These are phyloP conservation scores for Sylvietta virens DNA, from an alignment of 2,113 vertebrate species.

Conservation along the genomic window DNA sequence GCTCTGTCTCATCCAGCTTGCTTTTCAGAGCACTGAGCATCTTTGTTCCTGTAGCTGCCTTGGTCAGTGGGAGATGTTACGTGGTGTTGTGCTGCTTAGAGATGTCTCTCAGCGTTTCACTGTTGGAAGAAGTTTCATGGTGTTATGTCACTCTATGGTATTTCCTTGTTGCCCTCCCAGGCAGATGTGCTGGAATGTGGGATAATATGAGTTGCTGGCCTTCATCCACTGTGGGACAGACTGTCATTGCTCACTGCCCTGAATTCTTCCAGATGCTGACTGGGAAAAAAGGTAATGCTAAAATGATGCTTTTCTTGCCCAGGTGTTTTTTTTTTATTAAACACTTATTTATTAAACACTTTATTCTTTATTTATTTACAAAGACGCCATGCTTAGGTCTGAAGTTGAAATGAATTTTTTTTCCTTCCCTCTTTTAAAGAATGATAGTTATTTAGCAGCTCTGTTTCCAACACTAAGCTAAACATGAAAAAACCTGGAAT, in stretches of 20 bases:
- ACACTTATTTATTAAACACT: background rate
- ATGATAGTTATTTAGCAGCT: background rate
- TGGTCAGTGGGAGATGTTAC: background rate
- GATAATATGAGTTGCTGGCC: slow-evolving; percentile 91
- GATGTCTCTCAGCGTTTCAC: background rate
- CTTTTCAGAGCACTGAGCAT: background rate
- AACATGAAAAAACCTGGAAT: background rate
- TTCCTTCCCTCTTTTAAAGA: background rate
- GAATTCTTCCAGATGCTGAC: slow-evolving; percentile 75
- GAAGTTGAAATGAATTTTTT: background rate
- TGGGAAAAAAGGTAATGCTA: slow-evolving; percentile 73
- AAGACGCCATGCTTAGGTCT: background rate
- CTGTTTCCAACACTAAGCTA: background rate
- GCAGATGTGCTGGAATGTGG: slow-evolving; percentile 81
- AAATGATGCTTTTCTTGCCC: background rate
- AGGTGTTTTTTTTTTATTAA: background rate
- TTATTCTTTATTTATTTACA: background rate
- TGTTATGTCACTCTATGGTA: background rate
- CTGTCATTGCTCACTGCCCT: slow-evolving; percentile 78
- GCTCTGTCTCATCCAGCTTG: background rate
- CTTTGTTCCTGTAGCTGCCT: background rate
- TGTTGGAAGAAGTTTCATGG: background rate
- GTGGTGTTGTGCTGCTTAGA: background rate
- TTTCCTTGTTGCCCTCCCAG: background rate
- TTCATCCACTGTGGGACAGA: slow-evolving; percentile 74